These are phyloP conservation scores for Acanthopagrus latus DNA, from an alignment of 2,797 vertebrate genomes.

Conservation along the genomic window DNA sequence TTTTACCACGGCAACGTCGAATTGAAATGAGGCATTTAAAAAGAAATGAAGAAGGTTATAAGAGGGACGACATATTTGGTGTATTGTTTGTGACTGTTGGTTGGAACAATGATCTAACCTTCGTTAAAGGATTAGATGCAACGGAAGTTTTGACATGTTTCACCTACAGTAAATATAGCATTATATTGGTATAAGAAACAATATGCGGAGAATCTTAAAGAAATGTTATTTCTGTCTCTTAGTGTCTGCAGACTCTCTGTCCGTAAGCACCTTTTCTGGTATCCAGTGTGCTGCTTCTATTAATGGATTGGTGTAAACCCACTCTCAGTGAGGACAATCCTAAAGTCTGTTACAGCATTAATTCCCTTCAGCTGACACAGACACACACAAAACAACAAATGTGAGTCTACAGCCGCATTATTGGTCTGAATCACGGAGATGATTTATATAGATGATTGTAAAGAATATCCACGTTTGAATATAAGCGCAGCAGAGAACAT, in stretches of 20 bases:
- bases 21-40: not conserved
- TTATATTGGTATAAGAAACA: not conserved
- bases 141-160: not conserved
- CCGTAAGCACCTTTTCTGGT: conserved; percentile 45
- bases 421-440: not conserved
- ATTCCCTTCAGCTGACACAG: conserved; percentile 20
- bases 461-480: not conserved
- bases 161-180: not conserved
- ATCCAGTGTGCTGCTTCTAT: conserved; percentile 39
- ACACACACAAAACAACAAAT: not conserved
- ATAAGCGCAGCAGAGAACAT: not conserved
- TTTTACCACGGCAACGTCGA: not conserved
- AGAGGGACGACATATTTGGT: not conserved
- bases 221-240: conserved; percentile 17
- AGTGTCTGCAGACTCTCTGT: not conserved
- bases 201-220: not conserved
- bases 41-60: not conserved
- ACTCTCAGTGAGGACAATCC: conserved; percentile 42
- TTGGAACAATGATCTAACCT: not conserved
- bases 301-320: conserved; percentile 50
- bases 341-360: conserved; percentile 37
- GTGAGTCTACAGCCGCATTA: not conserved
- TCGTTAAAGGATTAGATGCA: not conserved
- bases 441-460: not conserved
- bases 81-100: not conserved